Conservation (phyloP, 2,797 vertebrate species). For the Sebastes hopkinsi region DNA sequence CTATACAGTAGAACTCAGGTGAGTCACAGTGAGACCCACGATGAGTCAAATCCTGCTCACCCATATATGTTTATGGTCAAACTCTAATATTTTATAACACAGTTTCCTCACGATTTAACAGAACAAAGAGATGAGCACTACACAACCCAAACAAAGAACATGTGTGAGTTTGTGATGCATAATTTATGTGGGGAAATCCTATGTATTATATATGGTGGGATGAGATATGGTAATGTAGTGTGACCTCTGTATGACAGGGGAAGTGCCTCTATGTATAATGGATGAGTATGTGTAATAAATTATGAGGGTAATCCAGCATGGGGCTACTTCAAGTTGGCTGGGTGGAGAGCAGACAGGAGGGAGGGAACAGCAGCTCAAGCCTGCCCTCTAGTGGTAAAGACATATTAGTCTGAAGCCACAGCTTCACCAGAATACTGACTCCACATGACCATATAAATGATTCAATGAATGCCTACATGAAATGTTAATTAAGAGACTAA, state of each 20-base stretch:
- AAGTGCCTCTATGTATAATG: constrained; percentile 53
- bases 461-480: background rate
- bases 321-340: background rate
- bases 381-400: constrained; percentile 68
- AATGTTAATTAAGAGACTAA: background rate
- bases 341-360: background rate
- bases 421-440: background rate
- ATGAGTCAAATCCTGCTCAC: constrained; percentile 39
- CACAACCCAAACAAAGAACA: constrained; percentile 47
- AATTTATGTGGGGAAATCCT: constrained; percentile 50
- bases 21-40: constrained; percentile 37
- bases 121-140: constrained; percentile 46
- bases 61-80: background rate
- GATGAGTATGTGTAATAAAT: constrained; percentile 63
- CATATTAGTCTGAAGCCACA: background rate
- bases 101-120: constrained; percentile 1
- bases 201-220: constrained; percentile 38
- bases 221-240: constrained; percentile 20
- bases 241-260: constrained; percentile 56
- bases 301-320: constrained; percentile 40
- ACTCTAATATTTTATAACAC: background rate
- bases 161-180: constrained; percentile 38
- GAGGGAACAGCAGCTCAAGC: constrained; percentile 8
- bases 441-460: background rate
- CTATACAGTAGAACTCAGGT: constrained; percentile 12